Base-by-base conservation (phyloP, 35 echinoderm and acorn worm species). In the Lytechinus variegatus region DNA sequence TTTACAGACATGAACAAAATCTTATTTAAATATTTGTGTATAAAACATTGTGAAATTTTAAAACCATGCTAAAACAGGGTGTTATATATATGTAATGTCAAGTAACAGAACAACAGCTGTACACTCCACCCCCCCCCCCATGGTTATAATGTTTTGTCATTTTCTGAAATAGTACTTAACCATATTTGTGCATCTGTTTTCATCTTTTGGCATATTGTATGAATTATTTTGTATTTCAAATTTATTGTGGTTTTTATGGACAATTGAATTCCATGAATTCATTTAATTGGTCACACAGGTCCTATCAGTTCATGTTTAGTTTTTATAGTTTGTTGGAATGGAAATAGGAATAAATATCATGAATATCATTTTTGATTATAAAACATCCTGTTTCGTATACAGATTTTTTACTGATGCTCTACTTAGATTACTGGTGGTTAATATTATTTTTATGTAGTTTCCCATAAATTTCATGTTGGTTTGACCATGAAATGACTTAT, bases 81-180 rank as follows among this genome's bases (percentile, higher is more conserved):
- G 66, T 79, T 19, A 79, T 79, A 24, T 79, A 24, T 79, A 79
- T 5, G 66, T 79, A 79, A 79, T 79, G 66, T 79, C 66, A 79
- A 79, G 66, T 24, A 79, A 79, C 66, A 79, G 66, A 79, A 24
- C 4, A 79, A 79, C 66, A 79, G 66, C 66, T 79, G 19, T 79
- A 16, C 19, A 24, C 21, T 79, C n/a, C 3, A 24, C 8, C n/a
- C 7, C n/a, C 13, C 21, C n/a, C n/a, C 66, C n/a, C 8, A 24
- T 79, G 66, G 66, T 79, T 79, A 79, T 44, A 44, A 44, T 79
- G 66, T n/a, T 79, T 79, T 79, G 66, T 79, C 66, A 79, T 79
- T 79, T 79, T 79, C 66, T 79, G 66, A 79, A 79, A 79, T 79
- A 79, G 66, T 79, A 79, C 66, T 79, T 79, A 79, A 79, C 66